Evolutionary conservation across 2,113 vertebrate species (phyloP).

Genomic region (Platycercus adscitus): DNA sequence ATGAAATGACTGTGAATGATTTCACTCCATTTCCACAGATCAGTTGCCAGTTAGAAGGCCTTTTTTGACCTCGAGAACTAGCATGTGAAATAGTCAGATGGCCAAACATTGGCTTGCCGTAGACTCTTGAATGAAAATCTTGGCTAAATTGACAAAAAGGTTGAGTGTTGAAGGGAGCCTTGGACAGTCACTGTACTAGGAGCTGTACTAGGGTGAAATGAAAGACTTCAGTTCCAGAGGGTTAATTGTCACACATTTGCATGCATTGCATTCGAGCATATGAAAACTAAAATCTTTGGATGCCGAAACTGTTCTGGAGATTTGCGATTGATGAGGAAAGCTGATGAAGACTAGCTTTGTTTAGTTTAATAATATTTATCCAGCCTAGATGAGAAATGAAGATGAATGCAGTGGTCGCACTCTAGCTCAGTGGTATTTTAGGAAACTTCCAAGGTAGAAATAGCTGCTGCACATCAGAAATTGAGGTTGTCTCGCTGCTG

Average conservation of each 20-base stretch:
- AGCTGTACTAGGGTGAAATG: neutral
- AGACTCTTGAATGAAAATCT: neutral
- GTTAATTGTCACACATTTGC: neutral
- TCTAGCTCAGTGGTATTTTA: neutral
- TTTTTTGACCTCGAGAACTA: neutral
- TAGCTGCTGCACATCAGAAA: constrained; percentile 17
- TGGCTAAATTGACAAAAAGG: neutral
- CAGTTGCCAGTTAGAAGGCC: neutral
- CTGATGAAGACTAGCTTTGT: neutral
- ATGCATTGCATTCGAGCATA: neutral
- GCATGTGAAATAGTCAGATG: neutral
- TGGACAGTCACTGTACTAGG: neutral
- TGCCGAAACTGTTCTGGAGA: neutral
- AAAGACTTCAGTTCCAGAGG: neutral
- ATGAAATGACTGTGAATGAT: neutral
- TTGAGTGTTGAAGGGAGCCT: neutral
- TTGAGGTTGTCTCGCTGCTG: neutral
- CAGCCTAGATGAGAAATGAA: neutral
- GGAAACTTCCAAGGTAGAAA: constrained; percentile 10
- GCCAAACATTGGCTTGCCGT: neutral
- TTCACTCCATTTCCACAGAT: neutral
- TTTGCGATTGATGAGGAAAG: neutral
- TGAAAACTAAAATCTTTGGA: neutral
- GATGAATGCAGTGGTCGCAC: neutral
- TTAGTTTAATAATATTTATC: constrained; percentile 2